phyloP scores from a whole-genome alignment of 1,140 invertebrate genomes.

The Zaprionus taronus region DNA sequence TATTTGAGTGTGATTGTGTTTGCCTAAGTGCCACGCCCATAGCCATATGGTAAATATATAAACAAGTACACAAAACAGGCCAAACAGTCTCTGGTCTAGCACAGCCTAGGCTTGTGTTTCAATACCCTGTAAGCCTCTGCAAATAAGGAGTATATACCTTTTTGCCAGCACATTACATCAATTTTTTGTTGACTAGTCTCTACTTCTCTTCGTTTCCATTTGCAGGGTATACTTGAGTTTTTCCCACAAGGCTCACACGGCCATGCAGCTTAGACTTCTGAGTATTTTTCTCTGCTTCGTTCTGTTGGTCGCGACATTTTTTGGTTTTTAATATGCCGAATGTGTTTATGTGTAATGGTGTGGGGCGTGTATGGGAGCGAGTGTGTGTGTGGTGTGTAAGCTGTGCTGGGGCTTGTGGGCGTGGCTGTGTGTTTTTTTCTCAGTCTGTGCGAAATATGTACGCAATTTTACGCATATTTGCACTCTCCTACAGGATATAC shows the following conservation, averaged over 20 bases:
- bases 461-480: conserved; percentile 79
- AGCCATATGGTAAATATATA: conserved; percentile 49
- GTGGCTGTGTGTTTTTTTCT: conserved; percentile 11
- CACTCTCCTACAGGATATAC: conserved; percentile 56
- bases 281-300: not conserved
- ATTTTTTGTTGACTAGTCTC: not conserved
- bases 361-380: conserved; percentile 36
- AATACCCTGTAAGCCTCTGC: conserved; percentile 5
- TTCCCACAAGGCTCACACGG: not conserved
- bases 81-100: not conserved
- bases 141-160: not conserved
- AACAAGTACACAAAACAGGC: conserved; percentile 28
- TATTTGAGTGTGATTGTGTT: conserved; percentile 13
- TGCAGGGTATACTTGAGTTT: not conserved
- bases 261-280: not conserved
- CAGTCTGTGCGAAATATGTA: conserved; percentile 37
- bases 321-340: conserved; percentile 45
- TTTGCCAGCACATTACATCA: not conserved
- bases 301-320: conserved; percentile 44
- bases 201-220: not conserved
- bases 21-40: conserved; percentile 43
- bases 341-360: conserved; percentile 26
- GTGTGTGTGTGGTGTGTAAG: conserved; percentile 6
- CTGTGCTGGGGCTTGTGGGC: not conserved
- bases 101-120: not conserved